Conservation (phyloP, 1,140 invertebrate genomes). For the Potamilus streckersoni region DNA sequence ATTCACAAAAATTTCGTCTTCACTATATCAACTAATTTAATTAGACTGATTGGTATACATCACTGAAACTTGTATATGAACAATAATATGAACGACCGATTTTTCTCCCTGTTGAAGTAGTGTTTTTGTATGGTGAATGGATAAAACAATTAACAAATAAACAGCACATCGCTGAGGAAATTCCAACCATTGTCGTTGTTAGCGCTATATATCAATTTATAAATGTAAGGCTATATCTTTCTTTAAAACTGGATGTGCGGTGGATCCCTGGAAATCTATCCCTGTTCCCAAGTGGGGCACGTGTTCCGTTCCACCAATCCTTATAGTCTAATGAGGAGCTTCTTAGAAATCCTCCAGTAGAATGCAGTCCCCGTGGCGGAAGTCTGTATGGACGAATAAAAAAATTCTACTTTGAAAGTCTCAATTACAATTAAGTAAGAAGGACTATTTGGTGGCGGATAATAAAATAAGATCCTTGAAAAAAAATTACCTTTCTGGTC, state of each 20-base stretch:
- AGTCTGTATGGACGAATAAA: conserved; percentile 92
- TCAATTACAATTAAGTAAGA: conserved; percentile 75
- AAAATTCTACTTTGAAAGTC: conserved; percentile 76
- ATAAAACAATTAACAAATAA: neutral
- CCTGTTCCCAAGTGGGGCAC: conserved; percentile 93
- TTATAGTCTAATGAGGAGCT: conserved; percentile 79
- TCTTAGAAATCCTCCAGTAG: conserved; percentile 45
- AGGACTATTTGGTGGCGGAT: neutral
- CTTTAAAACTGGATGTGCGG: conserved; percentile 96
- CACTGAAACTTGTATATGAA: too few species aligned
- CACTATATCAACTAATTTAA: too few species aligned
- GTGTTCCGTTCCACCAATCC: conserved; percentile 94
- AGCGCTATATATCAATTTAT: neutral
- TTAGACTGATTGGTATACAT: too few species aligned
- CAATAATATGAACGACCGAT: neutral
- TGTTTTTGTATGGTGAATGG: neutral
- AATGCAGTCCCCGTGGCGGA: conserved; percentile 69
- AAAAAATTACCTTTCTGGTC: too few species aligned
- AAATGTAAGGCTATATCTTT: conserved; percentile 69
- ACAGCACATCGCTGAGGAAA: neutral
- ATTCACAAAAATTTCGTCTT: too few species aligned
- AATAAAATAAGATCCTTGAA: too few species aligned
- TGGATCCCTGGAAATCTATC: conserved; percentile 92
- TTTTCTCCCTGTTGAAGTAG: neutral
- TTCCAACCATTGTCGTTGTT: neutral